Evolutionary conservation across 2,888 invertebrate species (phyloP), one percentile per base, ranked within the genome.

Genomic region (Epinotia ramella): DNA sequence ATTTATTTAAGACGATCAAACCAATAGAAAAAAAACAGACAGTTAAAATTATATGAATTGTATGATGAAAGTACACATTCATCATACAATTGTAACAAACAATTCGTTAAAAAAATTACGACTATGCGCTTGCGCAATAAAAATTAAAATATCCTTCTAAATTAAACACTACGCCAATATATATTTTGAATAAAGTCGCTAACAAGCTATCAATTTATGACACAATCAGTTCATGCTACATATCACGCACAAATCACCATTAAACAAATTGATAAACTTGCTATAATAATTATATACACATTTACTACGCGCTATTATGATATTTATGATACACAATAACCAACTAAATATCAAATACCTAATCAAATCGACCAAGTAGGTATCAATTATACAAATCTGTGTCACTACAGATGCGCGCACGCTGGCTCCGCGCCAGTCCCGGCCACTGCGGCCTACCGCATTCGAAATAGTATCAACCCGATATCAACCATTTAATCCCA

Each of bases 361-460:
- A 65, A 28, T n/a, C n/a, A 6, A 49, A 70, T 11, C 28, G 6
- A 49, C 33, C 60, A 57, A 46, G 53, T n/a, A n/a, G n/a, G n/a
- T 65, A 18, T 53, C 53, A 53, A 71, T 53, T 16, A 13, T n/a
- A 53, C 3, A 40, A 63, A 63, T 16, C 53, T 18, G 18, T 59
- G 40, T 53, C 53, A 53, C 16, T 5, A 53, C 20, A 4, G 24
- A n/a, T 69, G 68, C 89, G 92, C 92, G 86, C 82, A 87, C 89
- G 89, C 87, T 93, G 93, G 92, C 92, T 75, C 77, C 16, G 11
- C 81, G 91, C 92, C 92, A 93, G 89, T 85, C 88, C 88, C 83
- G 88, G 86, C 88, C 89, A 88, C 81, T 90, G 93, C 87, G 93
- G 91, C 88, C 89, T 82, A 93, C 93, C 93, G 85, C 93, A 92